phyloP scores from a whole-genome alignment of 2,113 vertebrate genomes.

The Microcebus lehilahytsara region DNA sequence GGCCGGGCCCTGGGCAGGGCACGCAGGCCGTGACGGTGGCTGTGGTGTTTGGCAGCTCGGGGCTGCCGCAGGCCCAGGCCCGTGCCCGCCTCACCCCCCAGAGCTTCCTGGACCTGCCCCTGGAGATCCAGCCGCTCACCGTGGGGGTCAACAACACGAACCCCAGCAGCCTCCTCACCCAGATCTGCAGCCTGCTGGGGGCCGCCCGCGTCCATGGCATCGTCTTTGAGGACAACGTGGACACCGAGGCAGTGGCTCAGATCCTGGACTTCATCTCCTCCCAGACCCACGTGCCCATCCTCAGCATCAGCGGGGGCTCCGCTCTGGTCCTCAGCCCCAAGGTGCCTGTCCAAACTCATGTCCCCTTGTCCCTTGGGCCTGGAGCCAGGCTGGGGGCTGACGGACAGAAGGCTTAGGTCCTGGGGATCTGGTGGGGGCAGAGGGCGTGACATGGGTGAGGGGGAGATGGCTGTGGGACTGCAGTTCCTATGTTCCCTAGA shows the following conservation, averaged over 20 bases:
- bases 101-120: constrained; percentile 94
- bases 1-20: constrained; percentile 72
- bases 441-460: too few relatives aligned
- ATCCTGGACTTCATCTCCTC: constrained; percentile 98
- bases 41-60: constrained; percentile 93
- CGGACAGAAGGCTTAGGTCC: not conserved
- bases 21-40: constrained; percentile 85
- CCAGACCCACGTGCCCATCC: constrained; percentile 93
- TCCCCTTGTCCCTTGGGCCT: not conserved
- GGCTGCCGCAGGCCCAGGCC: constrained; percentile 90
- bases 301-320: constrained; percentile 97
- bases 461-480: not conserved
- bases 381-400: not conserved
- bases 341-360: constrained; percentile 81
- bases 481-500: not conserved
- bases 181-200: constrained; percentile 92
- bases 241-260: constrained; percentile 93
- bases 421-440: not conserved
- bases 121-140: constrained; percentile 94
- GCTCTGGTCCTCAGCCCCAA: constrained; percentile 95
- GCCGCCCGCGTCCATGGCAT: constrained; percentile 92
- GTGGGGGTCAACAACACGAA: constrained; percentile 95
- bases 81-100: constrained; percentile 91
- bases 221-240: constrained; percentile 96
- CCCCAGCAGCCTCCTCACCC: constrained; percentile 94